A percentile compares a stretch with the other conserved stretches of the same genome.
Evolutionary conservation across 2,113 vertebrate species (phyloP).

Genomic region (Blennius ocellaris): DNA sequence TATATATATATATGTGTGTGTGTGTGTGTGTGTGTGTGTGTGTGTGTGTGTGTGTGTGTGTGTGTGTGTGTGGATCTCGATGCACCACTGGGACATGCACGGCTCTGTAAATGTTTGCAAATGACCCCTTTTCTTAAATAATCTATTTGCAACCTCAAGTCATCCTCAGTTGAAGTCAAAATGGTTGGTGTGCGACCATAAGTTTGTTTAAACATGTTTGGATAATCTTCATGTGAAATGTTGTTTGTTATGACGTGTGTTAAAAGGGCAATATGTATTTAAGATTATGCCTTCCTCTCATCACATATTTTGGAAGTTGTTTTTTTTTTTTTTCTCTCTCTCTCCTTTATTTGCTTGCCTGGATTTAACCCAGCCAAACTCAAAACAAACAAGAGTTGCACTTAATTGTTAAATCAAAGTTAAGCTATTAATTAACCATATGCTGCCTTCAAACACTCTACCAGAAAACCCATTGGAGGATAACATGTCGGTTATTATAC

Average conservation of each 20-base stretch:
- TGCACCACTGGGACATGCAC: slow-evolving; percentile 72
- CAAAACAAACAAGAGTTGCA: not conserved
- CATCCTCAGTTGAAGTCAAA: slow-evolving; percentile 76
- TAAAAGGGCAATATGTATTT: slow-evolving; percentile 14
- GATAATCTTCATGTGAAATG: slow-evolving; percentile 56
- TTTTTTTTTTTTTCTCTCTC: not conserved
- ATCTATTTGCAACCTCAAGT: slow-evolving; percentile 79
- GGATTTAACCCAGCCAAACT: not conserved
- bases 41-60: slow-evolving; percentile 40
- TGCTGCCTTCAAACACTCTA: too few species aligned
- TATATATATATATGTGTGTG: slow-evolving; percentile 64
- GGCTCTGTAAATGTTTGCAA: slow-evolving; percentile 89
- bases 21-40: too few species aligned
- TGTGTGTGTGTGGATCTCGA: slow-evolving; percentile 75
- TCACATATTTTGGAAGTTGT: not conserved
- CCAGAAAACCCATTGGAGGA: too few species aligned
- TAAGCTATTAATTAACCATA: not conserved
- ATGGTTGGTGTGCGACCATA: slow-evolving; percentile 41
- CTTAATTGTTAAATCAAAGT: not conserved
- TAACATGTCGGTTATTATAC: too few species aligned
- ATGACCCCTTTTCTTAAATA: slow-evolving; percentile 84
- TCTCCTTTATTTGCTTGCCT: not conserved
- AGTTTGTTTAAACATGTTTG: slow-evolving; percentile 71
- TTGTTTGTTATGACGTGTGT: slow-evolving; percentile 53
- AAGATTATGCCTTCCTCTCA: slow-evolving; percentile 23